Base-by-base conservation (phyloP, 2,113 vertebrate genomes). In the Cyanocitta stelleri region DNA sequence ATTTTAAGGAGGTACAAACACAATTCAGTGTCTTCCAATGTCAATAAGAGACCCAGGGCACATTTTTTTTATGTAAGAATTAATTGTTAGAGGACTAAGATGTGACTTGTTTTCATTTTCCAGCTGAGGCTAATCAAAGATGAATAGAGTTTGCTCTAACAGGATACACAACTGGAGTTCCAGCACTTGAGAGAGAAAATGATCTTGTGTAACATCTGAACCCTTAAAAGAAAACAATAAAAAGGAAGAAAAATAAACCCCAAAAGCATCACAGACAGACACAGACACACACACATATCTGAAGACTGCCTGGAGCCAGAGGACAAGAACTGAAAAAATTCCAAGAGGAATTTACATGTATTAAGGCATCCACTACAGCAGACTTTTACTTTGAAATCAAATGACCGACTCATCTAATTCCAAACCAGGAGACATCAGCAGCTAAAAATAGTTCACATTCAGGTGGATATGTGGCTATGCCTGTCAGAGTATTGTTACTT, bases 361-460 rank as follows among this genome's bases (percentile, higher is more conserved):
- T 63, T n/a, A 84, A 83, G 89, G 55, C 63, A 76, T 30, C 66
- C 61, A 84, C 33, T 89, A n/a, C 12, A 49, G 29, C 43, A 90
- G 75, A 18, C 39, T 86, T 88, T 74, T 49, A 75, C 35, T 96
- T 62, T 93, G 44, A 68, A 78, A 95, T 59, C 92, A 88, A 90
- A 94, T 81, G 73, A 92, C 87, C 73, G 20, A 62, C 19, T 75
- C 73, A 88, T 80, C 73, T 88, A 32, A 93, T 96, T 97, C 84
- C 79, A 93, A 94, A 69, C 61, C 59, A 52, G 78, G 87, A 84
- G 84, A 75, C n/a, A 95, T 43, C 72, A 86, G 35, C 24, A 43
- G 43, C 68, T 93, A 79, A 64, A 84, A 95, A 63, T 7, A 89
- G 41, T 43, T 93, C 71, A 87, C 74, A 91, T 95, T 89, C 85